These are phyloP conservation scores for Polypterus bichir DNA, from an alignment of 2,113 vertebrate species.

Conservation along the genomic window DNA sequence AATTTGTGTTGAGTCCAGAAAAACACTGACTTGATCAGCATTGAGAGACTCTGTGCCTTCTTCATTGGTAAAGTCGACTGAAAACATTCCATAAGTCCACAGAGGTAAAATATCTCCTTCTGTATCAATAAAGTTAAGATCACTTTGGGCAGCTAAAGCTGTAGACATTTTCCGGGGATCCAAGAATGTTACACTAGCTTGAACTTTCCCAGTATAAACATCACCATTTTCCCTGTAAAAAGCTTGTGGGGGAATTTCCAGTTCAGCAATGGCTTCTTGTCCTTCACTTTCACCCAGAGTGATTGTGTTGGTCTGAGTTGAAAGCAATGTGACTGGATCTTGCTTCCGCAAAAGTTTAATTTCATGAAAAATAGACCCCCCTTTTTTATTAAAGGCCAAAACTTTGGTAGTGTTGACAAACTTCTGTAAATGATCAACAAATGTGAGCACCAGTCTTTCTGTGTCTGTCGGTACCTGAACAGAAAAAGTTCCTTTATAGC, in stretches of 20 bases:
- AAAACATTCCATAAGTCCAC: constrained; percentile 94
- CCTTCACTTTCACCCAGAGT: constrained; percentile 70
- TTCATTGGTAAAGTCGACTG: constrained; percentile 78
- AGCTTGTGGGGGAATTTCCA: constrained; percentile 79
- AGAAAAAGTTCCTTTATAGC: constrained; percentile 92
- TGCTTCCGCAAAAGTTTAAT: constrained; percentile 79
- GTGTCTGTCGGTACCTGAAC: constrained; percentile 73
- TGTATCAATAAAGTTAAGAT: constrained; percentile 76
- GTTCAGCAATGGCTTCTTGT: constrained; percentile 71
- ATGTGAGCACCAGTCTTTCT: constrained; percentile 83
- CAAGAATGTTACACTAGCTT: constrained; percentile 85
- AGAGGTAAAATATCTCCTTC: constrained; percentile 81
- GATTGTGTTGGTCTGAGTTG: constrained; percentile 63
- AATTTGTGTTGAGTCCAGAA: constrained; percentile 76
- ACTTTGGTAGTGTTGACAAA: constrained; percentile 95
- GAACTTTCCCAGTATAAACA: constrained; percentile 72
- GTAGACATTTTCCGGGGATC: constrained; percentile 78
- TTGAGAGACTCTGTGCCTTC: constrained; percentile 66
- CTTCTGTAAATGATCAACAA: constrained; percentile 86
- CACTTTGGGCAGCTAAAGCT: constrained; percentile 75
- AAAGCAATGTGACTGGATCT: constrained; percentile 62
- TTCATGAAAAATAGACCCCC: constrained; percentile 83
- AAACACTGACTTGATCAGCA: constrained; percentile 79
- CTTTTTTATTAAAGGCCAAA: constrained; percentile 78
- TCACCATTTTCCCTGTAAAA: constrained; percentile 86